These are phyloP conservation scores for Petrolisthes cinctipes DNA, from an alignment of 2,888 invertebrate genomes.

Conservation along the genomic window DNA sequence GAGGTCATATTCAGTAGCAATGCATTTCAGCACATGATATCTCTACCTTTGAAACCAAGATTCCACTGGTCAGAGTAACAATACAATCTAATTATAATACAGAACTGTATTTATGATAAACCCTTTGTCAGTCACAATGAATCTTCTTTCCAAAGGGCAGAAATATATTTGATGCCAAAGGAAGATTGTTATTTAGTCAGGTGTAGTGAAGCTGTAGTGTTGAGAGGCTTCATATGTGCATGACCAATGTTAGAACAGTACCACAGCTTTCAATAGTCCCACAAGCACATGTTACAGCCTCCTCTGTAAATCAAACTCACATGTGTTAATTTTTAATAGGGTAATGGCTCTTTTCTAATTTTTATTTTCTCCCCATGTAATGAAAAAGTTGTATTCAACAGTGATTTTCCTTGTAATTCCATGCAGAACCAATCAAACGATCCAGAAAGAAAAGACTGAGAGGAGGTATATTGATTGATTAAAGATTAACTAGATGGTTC, in stretches of 20 bases:
- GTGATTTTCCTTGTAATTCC: conserved; percentile 38
- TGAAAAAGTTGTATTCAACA: background rate
- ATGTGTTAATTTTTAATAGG: too few species aligned
- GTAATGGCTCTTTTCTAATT: too few species aligned
- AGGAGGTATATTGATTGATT: conserved; percentile 21
- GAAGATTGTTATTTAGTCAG: background rate
- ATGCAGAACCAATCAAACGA: conserved; percentile 43
- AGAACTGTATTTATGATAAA: background rate
- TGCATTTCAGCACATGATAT: background rate
- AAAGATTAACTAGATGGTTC: conserved; percentile 14
- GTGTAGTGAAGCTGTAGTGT: background rate
- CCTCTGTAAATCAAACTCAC: too few species aligned
- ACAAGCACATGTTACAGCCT: background rate
- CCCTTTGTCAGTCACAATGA: background rate
- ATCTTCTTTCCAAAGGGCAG: conserved; percentile 15
- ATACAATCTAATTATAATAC: background rate
- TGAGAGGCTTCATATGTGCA: background rate
- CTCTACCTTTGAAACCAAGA: conserved; percentile 18
- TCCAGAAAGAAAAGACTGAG: conserved; percentile 29
- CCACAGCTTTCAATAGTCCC: background rate
- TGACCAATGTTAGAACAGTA: background rate
- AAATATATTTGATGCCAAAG: conserved; percentile 15
- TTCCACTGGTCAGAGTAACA: background rate
- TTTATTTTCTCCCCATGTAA: too few species aligned
- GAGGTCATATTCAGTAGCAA: background rate